These are phyloP conservation scores for Onychomys torridus DNA, from an alignment of 2,797 vertebrate species.

Conservation along the genomic window DNA sequence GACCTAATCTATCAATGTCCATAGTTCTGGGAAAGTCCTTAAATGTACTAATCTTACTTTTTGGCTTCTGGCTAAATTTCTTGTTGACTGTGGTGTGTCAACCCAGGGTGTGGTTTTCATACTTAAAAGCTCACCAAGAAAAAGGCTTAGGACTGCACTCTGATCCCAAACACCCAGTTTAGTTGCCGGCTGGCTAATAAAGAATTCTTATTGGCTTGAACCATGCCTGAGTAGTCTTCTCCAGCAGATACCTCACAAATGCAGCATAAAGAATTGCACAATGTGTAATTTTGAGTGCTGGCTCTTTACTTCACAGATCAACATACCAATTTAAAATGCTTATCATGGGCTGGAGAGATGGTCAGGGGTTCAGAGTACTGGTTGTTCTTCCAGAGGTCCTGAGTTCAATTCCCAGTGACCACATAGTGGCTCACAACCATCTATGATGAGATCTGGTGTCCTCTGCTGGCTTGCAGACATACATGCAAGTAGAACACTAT, in stretches of 20 bases:
- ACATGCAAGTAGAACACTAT: too few relatives aligned
- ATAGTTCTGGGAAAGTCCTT: background rate
- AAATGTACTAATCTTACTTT: background rate
- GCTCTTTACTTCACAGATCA: background rate
- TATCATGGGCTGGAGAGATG: background rate
- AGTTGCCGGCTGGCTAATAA: background rate
- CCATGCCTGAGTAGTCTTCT: background rate
- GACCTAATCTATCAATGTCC: background rate
- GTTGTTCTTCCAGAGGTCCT: too few relatives aligned
- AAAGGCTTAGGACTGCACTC: background rate
- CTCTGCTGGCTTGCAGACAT: too few relatives aligned
- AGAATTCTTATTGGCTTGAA: background rate
- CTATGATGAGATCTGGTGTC: too few relatives aligned
- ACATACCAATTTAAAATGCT: too few relatives aligned
- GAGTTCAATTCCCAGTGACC: too few relatives aligned
- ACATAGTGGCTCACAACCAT: too few relatives aligned
- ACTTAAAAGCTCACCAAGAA: background rate
- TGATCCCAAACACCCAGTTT: background rate
- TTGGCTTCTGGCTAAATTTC: background rate
- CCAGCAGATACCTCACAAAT: background rate
- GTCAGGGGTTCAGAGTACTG: too few relatives aligned
- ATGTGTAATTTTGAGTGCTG: background rate
- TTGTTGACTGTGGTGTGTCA: background rate
- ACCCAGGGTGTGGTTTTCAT: background rate
- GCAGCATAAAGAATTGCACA: background rate